Conservation (phyloP, 2,797 vertebrate genomes). For the Chloroceryle inda region DNA sequence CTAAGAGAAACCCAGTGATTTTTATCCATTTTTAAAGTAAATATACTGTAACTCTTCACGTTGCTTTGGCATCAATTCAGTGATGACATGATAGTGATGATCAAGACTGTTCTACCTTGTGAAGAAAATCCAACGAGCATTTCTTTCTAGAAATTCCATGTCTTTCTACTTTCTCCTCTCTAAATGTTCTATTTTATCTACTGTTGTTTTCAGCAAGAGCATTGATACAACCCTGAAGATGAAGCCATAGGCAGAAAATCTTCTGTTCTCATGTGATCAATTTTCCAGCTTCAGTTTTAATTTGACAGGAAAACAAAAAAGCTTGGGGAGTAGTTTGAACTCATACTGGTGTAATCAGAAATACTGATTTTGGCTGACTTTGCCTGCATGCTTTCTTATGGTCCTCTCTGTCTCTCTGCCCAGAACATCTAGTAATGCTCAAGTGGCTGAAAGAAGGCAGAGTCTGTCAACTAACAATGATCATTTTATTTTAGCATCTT, state of each 20-base stretch:
- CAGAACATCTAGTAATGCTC: not conserved
- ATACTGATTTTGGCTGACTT: not conserved
- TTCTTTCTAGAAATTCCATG: not conserved
- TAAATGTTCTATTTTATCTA: not conserved
- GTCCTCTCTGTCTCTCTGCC: not conserved
- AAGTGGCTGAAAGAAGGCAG: not conserved
- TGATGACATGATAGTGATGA: not conserved
- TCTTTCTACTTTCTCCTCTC: not conserved
- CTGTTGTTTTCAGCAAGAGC: not conserved
- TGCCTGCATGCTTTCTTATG: not conserved
- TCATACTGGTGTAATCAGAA: not conserved
- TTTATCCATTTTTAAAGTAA: not conserved
- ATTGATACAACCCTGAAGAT: not conserved
- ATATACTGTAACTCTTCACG: not conserved
- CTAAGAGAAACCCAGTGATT: not conserved
- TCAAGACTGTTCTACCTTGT: not conserved
- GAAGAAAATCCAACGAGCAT: not conserved
- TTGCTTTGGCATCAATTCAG: not conserved
- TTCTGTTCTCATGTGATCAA: not conserved
- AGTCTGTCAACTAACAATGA: not conserved
- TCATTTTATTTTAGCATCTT: not conserved
- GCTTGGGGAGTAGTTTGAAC: not conserved
- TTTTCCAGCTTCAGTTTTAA: not conserved
- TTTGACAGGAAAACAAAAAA: not conserved
- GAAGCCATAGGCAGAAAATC: not conserved